A percentile compares a stretch with the other conserved stretches of the same genome.
Conservation (phyloP, 2,797 vertebrate genomes). For the Betta splendens region DNA sequence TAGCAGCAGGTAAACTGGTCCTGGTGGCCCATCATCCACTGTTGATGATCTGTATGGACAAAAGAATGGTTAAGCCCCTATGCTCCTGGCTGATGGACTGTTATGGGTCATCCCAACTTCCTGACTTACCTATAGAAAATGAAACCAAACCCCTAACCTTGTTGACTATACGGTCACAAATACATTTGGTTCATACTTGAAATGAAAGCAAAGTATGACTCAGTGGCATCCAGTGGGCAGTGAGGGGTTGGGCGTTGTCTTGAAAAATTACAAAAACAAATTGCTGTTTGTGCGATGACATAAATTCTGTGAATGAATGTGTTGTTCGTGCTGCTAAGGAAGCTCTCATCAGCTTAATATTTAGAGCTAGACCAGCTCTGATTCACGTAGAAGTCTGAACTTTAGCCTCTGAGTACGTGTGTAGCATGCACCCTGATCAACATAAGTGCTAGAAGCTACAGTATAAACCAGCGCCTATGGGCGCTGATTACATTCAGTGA, state of each 20-base stretch:
- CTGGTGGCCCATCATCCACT: too few species aligned
- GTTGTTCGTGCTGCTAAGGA: conserved; percentile 1
- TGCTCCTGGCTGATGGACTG: too few species aligned
- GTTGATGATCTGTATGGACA: too few species aligned
- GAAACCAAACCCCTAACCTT: too few species aligned
- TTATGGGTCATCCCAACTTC: too few species aligned
- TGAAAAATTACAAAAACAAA: background rate
- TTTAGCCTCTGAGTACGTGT: background rate
- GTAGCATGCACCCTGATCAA: conserved; percentile 10
- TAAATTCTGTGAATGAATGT: background rate
- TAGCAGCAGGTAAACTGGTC: too few species aligned
- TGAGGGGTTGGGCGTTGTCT: background rate
- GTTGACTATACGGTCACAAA: too few species aligned
- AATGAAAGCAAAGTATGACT: background rate
- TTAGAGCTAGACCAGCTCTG: background rate
- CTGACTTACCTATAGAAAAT: too few species aligned
- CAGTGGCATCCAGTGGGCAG: conserved; percentile 6
- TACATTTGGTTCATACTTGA: too few species aligned
- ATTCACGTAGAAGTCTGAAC: background rate
- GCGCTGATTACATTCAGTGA: conserved; percentile 67
- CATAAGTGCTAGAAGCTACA: conserved; percentile 6
- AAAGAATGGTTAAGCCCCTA: too few species aligned
- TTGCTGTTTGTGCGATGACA: background rate
- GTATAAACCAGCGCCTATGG: conserved; percentile 15
- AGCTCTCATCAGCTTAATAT: background rate